Evolutionary conservation across 92 coral and sea anemone species (phyloP).

Genomic region (Porites cylindrica): DNA sequence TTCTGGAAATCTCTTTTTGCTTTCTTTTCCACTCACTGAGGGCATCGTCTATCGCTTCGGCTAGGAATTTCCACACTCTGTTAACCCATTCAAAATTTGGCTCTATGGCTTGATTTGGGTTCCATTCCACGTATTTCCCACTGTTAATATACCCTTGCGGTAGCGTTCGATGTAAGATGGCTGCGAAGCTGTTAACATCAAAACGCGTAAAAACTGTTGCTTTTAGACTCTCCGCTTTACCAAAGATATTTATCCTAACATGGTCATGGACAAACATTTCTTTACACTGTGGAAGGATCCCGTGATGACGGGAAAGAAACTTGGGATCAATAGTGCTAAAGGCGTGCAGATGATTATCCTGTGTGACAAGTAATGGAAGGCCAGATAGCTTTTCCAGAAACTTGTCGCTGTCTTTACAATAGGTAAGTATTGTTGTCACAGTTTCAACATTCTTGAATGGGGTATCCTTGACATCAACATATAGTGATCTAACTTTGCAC

Average conservation of each 20-base stretch:
- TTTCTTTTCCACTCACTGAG: not conserved
- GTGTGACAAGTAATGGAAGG: conserved; percentile 83
- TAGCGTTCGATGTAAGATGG: conserved; percentile 42
- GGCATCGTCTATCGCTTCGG: not conserved
- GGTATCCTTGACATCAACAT: conserved; percentile 31
- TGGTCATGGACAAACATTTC: conserved; percentile 71
- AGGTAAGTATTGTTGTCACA: conserved; percentile 53
- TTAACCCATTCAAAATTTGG: conserved; percentile 45
- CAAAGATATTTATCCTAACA: conserved; percentile 32
- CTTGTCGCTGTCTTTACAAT: conserved; percentile 67
- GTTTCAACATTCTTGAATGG: conserved; percentile 29
- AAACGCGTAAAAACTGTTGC: conserved; percentile 58
- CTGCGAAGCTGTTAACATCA: conserved; percentile 64
- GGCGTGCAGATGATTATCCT: conserved; percentile 66
- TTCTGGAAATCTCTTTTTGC: not conserved
- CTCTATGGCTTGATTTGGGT: not conserved
- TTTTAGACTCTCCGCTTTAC: not conserved
- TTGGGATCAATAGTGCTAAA: conserved; percentile 44
- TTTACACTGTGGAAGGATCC: conserved; percentile 65
- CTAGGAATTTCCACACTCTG: conserved; percentile 65
- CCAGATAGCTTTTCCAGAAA: conserved; percentile 76
- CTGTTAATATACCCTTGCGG: not conserved
- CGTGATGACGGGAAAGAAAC: conserved; percentile 58
- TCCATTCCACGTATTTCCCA: conserved; percentile 54
- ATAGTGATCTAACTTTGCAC: conserved; percentile 45